Conservation (phyloP, 2,113 vertebrate species). For the Myotis lucifugus region DNA sequence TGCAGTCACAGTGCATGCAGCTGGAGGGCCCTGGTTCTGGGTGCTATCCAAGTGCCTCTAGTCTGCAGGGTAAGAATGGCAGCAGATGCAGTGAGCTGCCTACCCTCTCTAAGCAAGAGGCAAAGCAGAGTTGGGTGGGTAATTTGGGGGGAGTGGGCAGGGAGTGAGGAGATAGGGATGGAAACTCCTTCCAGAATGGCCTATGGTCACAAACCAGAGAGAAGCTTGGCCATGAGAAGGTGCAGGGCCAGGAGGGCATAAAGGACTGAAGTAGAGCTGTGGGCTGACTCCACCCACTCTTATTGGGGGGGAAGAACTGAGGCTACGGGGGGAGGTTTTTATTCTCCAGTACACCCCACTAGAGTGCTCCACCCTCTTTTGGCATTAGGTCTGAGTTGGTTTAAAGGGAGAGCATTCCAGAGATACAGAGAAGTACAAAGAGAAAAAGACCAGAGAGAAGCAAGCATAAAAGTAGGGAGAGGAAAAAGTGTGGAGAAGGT, state of each 20-base stretch:
- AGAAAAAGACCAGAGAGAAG: background rate
- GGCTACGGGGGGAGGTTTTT: background rate
- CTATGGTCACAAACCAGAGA: background rate
- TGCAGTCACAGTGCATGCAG: fast-evolving
- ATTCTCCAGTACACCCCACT: background rate
- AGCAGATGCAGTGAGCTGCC: background rate
- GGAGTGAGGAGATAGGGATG: background rate
- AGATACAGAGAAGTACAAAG: background rate
- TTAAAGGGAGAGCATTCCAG: conserved; percentile 3
- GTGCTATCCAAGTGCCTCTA: background rate
- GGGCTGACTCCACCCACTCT: background rate
- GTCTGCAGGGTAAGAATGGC: background rate
- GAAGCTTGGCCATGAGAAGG: background rate
- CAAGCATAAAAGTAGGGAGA: background rate
- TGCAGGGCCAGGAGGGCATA: background rate
- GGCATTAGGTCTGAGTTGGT: background rate
- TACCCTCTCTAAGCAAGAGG: background rate
- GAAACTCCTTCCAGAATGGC: background rate
- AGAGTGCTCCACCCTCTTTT: background rate
- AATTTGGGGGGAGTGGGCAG: background rate
- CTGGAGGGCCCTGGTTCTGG: background rate
- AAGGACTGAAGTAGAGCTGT: background rate
- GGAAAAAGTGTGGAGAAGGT: background rate
- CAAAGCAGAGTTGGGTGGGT: background rate
- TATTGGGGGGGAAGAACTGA: too few species aligned